Evolutionary conservation across 1,140 invertebrate genomes (phyloP), one percentile per base, ranked within the genome.

Genomic region (Drosophila pachea): DNA sequence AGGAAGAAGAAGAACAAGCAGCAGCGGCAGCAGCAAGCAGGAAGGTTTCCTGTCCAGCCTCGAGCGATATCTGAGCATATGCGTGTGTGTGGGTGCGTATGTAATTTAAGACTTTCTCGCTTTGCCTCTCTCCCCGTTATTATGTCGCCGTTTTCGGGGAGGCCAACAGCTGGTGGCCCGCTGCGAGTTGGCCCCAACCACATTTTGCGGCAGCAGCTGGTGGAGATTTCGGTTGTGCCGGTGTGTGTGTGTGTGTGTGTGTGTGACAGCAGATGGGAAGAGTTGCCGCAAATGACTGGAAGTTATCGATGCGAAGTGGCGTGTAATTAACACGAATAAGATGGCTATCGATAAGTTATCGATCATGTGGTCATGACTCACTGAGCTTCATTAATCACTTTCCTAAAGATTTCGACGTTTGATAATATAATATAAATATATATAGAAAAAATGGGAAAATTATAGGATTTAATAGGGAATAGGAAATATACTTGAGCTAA

Each of bases 71-170:
- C 8, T 8, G 4, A 8, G 52, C 36, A 4, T 8, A 2, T 14
- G 52, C 36, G 6, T 31, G 45, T 58, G 67, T 77, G 78, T 83
- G 73, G 81, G 81, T 86, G 79, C 63, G 66, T 84, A 66, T 79
- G 79, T 84, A 86, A 84, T 76, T 79, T 79, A 83, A 79, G 79
- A 84, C 79, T 79, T 84, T 83, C 79, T 83, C 79, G 65, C 76
- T 69, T 78, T 29, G 36, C 38, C 52, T 53, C 61, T 52, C 52
- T 52, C 61, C 12, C 61, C 12, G 35, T 63, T n/a, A n/a, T 55
- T 55, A 49, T 68, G 43, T 62, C 58, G 50, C 29, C 48, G 54
- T 54, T 43, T 38, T 38, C 7, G 0, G 33, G 65, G 42, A 35
- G 64, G 56, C 64, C 72, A 78, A 47, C 78, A 84, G 75, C 67